Evolutionary conservation across 1,140 invertebrate genomes (phyloP).

Genomic region (Ctenoplectra terminalis): DNA sequence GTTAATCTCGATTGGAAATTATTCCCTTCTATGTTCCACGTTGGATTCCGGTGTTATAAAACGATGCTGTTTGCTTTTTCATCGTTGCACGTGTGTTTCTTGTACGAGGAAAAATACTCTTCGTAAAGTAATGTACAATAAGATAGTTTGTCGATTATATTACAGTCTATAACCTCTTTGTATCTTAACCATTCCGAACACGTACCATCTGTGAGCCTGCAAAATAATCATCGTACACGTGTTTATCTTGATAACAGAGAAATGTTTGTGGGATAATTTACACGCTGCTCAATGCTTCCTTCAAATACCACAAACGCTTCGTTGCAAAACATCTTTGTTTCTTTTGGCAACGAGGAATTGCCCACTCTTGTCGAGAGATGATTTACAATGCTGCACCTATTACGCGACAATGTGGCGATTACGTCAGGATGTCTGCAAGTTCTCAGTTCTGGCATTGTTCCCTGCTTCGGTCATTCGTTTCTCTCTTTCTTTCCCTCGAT

Average conservation of each 20-base stretch:
- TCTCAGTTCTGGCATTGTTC: slow-evolving; percentile 20
- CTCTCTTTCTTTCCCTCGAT: neutral
- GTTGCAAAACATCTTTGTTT: slow-evolving; percentile 12
- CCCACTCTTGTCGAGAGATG: neutral
- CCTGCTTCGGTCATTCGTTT: too few species aligned
- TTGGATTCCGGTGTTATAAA: neutral
- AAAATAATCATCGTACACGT: neutral
- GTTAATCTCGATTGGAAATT: slow-evolving; percentile 25
- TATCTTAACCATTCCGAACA: neutral
- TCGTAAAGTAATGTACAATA: too few species aligned
- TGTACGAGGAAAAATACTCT: too few species aligned
- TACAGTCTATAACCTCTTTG: neutral
- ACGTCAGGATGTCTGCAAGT: neutral
- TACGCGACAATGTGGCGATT: slow-evolving; percentile 16
- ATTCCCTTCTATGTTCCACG: neutral
- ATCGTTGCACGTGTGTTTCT: too few species aligned
- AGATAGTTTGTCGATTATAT: neutral
- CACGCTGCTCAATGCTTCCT: neutral
- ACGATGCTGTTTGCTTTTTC: too few species aligned
- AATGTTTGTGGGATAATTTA: neutral
- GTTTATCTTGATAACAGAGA: slow-evolving; percentile 8
- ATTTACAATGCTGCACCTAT: neutral
- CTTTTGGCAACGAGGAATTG: slow-evolving; percentile 7
- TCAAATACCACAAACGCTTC: neutral
- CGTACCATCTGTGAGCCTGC: neutral